These are phyloP conservation scores for Phenganax subtilis DNA, from an alignment of 92 coral and sea anemone genomes.

Conservation along the genomic window DNA sequence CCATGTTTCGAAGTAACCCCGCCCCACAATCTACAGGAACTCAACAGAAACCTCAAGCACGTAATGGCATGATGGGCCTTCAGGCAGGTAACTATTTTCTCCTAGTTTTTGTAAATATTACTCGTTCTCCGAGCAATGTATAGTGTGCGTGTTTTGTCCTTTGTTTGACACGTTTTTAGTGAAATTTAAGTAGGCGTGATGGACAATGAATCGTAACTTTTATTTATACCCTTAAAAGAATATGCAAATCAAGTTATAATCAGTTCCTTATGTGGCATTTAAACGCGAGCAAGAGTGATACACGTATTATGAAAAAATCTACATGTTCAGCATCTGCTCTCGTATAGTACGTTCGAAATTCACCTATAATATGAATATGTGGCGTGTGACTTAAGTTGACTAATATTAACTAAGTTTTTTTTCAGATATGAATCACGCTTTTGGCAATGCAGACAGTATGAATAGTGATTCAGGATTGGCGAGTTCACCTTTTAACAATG, in stretches of 20 bases:
- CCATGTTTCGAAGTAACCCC: slow-evolving; percentile 73
- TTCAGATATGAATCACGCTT: slow-evolving; percentile 5
- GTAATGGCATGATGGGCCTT: slow-evolving; percentile 42
- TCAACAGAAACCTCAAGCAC: slow-evolving; percentile 52
- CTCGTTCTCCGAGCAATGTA: too few species aligned
- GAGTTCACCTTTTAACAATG: slow-evolving; percentile 17
- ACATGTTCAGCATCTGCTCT: background rate
- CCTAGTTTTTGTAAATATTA: background rate
- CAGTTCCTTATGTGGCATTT: too few species aligned
- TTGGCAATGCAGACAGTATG: slow-evolving; percentile 22
- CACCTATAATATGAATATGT: too few species aligned
- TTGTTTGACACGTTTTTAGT: too few species aligned
- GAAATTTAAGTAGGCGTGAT: too few species aligned
- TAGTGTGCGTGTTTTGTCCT: too few species aligned
- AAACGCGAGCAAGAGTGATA: background rate
- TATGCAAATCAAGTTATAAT: too few species aligned
- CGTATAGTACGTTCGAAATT: background rate
- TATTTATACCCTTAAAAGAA: too few species aligned
- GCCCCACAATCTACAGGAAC: slow-evolving; percentile 66
- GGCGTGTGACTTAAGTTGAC: too few species aligned
- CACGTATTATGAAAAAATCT: background rate
- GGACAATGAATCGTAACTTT: too few species aligned
- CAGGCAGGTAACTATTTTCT: slow-evolving; percentile 35
- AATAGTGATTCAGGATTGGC: slow-evolving; percentile 15
- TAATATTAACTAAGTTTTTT: too few species aligned